Conservation (phyloP, 2,113 vertebrate genomes). For the Cyprinodon variegatus region DNA sequence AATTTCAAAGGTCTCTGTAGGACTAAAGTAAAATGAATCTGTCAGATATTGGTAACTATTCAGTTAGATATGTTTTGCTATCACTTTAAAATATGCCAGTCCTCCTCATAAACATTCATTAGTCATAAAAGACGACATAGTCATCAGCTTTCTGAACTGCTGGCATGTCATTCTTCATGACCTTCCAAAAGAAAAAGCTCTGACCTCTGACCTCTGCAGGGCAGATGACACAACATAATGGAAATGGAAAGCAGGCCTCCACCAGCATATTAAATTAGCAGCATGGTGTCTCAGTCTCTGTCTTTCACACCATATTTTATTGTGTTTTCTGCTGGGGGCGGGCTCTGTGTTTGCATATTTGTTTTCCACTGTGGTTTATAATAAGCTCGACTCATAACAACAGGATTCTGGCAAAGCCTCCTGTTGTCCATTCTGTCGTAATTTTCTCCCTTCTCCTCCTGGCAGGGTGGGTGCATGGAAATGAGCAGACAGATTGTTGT, state of each 20-base stretch:
- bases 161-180: slow-evolving; percentile 49
- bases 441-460: slow-evolving; percentile 48
- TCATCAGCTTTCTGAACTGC: slow-evolving; percentile 17
- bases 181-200: slow-evolving; percentile 49
- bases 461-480: slow-evolving; percentile 50
- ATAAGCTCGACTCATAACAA: slow-evolving; percentile 62
- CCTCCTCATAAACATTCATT: neutral
- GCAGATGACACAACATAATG: slow-evolving; percentile 62
- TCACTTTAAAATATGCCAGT: too few relatives aligned
- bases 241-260: slow-evolving; percentile 41
- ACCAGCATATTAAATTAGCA: slow-evolving; percentile 66
- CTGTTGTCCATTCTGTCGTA: slow-evolving; percentile 68
- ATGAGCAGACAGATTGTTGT: slow-evolving; percentile 74
- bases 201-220: slow-evolving; percentile 41
- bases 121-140: slow-evolving; percentile 6
- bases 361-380: slow-evolving; percentile 65
- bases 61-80: too few relatives aligned
- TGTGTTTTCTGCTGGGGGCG: slow-evolving; percentile 35
- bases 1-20: neutral
- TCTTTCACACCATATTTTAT: slow-evolving; percentile 61
- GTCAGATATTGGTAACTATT: neutral
- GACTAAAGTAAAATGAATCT: neutral
- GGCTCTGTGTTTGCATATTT: slow-evolving; percentile 55
- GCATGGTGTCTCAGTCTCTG: slow-evolving; percentile 28
- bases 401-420: slow-evolving; percentile 57